Evolutionary conservation across 2,888 invertebrate species (phyloP).

Genomic region (Aricia artaxerxes): DNA sequence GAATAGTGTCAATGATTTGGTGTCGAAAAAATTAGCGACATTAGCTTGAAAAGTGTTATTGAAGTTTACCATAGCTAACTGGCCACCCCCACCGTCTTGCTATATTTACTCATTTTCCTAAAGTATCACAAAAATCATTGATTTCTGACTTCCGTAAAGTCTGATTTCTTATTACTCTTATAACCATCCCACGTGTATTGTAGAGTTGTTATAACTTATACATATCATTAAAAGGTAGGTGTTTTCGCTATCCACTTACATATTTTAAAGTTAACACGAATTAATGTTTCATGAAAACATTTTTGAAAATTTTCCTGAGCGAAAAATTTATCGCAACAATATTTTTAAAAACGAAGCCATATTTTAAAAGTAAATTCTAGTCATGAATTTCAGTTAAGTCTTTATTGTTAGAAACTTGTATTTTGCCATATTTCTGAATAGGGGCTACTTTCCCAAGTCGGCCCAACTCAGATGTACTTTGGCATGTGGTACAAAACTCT

Average conservation of each 20-base stretch:
- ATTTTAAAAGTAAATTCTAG: constrained; percentile 1
- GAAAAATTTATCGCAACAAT: background rate
- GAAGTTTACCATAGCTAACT: no score
- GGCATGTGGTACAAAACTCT: constrained; percentile 48
- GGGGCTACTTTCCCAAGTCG: constrained; percentile 14
- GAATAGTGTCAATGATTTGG: no score
- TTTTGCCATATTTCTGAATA: constrained; percentile 2
- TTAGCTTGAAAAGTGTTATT: no score
- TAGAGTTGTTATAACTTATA: no score
- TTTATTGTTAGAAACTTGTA: constrained; percentile 4
- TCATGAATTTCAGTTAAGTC: background rate
- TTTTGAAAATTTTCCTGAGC: background rate
- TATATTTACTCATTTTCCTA: no score
- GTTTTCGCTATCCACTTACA: background rate
- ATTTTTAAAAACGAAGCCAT: background rate
- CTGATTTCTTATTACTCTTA: background rate
- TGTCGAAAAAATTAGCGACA: no score
- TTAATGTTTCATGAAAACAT: background rate
- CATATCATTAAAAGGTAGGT: background rate
- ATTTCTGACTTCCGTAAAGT: no score
- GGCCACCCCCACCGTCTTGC: no score
- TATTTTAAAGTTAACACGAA: background rate
- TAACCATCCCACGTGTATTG: background rate
- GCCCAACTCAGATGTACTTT: constrained; percentile 33
- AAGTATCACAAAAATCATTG: no score